These are phyloP conservation scores for Meloidogyne chitwoodi DNA, from an alignment of 1,140 invertebrate species.

Conservation along the genomic window DNA sequence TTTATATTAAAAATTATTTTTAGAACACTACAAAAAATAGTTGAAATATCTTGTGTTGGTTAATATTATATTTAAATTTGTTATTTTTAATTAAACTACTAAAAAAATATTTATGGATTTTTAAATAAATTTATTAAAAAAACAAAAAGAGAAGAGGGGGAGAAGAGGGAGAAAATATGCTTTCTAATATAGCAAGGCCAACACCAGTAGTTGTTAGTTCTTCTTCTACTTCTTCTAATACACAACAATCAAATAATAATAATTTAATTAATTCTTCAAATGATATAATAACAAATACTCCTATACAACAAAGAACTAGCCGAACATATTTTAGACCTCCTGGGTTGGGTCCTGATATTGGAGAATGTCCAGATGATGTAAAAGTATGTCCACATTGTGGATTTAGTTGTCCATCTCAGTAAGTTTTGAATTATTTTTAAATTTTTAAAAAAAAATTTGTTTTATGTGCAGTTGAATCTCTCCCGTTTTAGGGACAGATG, in stretches of 20 bases:
- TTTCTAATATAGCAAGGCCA: neutral
- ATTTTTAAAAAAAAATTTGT: too few species aligned
- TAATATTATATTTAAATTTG: too few species aligned
- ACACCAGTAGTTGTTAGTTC: neutral
- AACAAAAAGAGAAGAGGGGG: neutral
- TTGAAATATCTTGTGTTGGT: too few species aligned
- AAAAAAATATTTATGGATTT: too few species aligned
- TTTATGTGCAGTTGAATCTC: too few species aligned
- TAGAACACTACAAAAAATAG: too few species aligned
- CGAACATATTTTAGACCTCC: constrained; percentile 41
- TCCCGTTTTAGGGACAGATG: too few species aligned
- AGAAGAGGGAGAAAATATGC: neutral
- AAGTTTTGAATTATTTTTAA: too few species aligned
- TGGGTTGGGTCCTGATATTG: constrained; percentile 27
- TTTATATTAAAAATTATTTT: too few species aligned
- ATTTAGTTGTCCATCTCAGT: constrained; percentile 57
- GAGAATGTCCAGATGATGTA: constrained; percentile 8
- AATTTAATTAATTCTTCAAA: neutral
- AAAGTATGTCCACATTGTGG: constrained; percentile 59
- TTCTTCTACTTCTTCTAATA: neutral
- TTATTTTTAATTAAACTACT: too few species aligned
- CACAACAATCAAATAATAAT: too few species aligned
- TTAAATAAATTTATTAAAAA: neutral
- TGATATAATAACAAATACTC: neutral
- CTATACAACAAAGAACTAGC: neutral